Evolutionary conservation across 2,888 invertebrate genomes (phyloP), one percentile per base, ranked within the genome.

Genomic region (Synanthedon tipuliformis): DNA sequence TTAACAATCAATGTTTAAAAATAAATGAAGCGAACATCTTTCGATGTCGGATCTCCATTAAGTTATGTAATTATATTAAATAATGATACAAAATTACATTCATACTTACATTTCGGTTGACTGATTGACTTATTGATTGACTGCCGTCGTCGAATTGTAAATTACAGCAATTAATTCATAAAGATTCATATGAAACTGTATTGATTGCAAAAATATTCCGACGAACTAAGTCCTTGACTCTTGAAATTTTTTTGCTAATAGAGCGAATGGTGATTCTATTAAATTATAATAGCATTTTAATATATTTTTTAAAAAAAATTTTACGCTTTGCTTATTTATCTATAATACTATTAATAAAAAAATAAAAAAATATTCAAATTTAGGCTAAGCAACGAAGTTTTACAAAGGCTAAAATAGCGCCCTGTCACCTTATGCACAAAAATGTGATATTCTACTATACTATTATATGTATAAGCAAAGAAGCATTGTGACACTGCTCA

Each of bases 151-250:
- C n/a, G 7, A 15, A n/a, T 45, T 12, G 7, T 15, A 45, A 45
- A 68, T 65, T 61, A 67, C 18, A 59, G 59, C 58, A 63, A 66
- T 66, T 66, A 66, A 64, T 58, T 50, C 58, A 52, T 59, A 57
- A 50, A n/a, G 45, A 13, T 45, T 45, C 12, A 51, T 41, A 16
- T 41, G 41, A 45, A 15, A 23, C 4, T 8, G 45, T 13, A 45
- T 45, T 45, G 45, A 15, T 45, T 45, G 15, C 45, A 45, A 45
- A 45, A n/a, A 15, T 13, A 45, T 45, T 45, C n/a, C 3, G 45
- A 45, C 7, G 13, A 8, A 45, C 45, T 2, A 0, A 13, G 13
- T 13, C 45, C 13, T 45, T 45, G 45, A 45, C 45, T 13, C n/a
- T 13, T n/a, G 45, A 34, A 34, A 34, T 10, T 34, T 10, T 10